Evolutionary conservation across 2,888 invertebrate species (phyloP).

Genomic region (Cephalotes varians): DNA sequence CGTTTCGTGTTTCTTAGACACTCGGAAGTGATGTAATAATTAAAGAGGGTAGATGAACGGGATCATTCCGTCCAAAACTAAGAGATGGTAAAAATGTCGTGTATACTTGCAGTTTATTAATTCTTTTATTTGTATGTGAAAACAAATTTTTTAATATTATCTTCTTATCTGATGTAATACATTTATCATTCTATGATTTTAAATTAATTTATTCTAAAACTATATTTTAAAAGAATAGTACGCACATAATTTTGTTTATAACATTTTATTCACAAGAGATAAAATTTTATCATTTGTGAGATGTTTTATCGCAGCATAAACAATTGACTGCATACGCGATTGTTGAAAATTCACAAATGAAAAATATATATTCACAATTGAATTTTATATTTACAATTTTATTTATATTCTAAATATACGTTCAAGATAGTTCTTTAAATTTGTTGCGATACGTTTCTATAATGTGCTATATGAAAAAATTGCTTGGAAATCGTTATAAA

Average conservation of each 20-base stretch:
- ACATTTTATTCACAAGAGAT: background rate
- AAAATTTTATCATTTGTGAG: background rate
- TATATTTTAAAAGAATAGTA: background rate
- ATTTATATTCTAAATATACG: background rate
- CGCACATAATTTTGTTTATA: background rate
- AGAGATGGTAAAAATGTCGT: background rate
- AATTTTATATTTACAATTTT: slow-evolving; percentile 6
- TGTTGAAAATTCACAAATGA: background rate
- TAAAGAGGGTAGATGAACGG: slow-evolving; percentile 2
- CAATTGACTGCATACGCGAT: background rate
- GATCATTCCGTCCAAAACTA: background rate
- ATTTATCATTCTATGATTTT: background rate
- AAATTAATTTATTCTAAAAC: background rate
- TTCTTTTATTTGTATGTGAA: slow-evolving; percentile 3
- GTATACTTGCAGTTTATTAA: background rate
- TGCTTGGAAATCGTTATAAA: background rate
- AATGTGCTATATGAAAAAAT: background rate
- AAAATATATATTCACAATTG: no score
- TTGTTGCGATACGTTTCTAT: background rate
- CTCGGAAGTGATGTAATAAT: slow-evolving; percentile 35
- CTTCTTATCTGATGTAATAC: background rate
- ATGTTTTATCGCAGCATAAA: background rate
- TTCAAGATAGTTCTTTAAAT: background rate
- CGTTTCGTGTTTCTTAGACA: slow-evolving; percentile 11
- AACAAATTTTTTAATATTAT: no score